Evolutionary conservation across 2,113 vertebrate genomes (phyloP).

Genomic region (Podarcis muralis): DNA sequence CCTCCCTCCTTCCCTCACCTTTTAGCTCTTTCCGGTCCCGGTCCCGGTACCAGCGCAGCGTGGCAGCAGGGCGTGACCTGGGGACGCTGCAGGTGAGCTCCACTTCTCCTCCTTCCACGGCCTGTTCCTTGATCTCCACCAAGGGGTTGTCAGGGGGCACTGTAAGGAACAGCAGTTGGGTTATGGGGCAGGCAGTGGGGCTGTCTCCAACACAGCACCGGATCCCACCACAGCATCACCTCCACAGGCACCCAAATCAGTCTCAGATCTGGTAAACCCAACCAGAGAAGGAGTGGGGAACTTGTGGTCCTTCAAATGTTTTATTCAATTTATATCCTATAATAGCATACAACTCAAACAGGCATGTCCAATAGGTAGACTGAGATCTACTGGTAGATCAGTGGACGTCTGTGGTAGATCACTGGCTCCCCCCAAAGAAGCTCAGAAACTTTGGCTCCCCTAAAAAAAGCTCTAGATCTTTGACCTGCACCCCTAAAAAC

Average conservation of each 20-base stretch:
- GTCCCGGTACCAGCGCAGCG: conserved; percentile 85
- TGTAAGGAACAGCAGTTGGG: conserved; percentile 13
- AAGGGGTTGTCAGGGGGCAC: conserved; percentile 85
- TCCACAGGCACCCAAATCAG: background rate
- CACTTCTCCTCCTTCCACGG: conserved; percentile 86
- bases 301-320: too few relatives aligned
- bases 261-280: background rate
- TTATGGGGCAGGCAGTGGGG: background rate
- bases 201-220: background rate
- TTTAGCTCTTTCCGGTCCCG: conserved; percentile 83
- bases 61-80: conserved; percentile 84
- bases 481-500: too few relatives aligned
- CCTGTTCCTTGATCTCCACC: conserved; percentile 87
- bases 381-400: too few relatives aligned
- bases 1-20: conserved; percentile 68
- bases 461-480: too few relatives aligned
- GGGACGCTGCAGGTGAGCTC: conserved; percentile 86
- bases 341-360: too few relatives aligned
- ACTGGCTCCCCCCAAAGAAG: too few relatives aligned
- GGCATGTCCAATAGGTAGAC: too few relatives aligned
- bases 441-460: too few relatives aligned
- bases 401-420: too few relatives aligned
- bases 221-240: background rate
- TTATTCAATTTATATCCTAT: too few relatives aligned
- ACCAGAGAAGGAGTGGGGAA: too few relatives aligned